Conservation (phyloP, 2,113 vertebrate species). For the Malurus alboscapulatus region DNA sequence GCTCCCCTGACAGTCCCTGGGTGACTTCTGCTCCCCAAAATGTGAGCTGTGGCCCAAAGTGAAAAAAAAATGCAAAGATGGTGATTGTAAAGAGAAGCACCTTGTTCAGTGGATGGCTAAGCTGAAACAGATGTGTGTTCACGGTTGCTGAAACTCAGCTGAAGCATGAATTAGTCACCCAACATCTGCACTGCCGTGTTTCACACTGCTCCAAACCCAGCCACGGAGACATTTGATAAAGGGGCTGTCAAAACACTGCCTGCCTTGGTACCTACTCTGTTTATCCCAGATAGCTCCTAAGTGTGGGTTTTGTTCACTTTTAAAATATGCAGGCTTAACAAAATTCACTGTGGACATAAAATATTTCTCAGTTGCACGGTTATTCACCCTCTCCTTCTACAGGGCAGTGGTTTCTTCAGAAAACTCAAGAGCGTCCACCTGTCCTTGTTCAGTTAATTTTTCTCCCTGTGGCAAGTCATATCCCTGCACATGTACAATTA, state of each 20-base stretch:
- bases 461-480: constrained; percentile 33
- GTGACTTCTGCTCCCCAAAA: background rate
- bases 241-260: background rate
- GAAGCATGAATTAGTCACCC: constrained; percentile 1
- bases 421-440: constrained; percentile 27
- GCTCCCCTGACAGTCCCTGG: background rate
- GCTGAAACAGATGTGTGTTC: background rate
- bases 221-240: background rate
- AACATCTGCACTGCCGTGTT: background rate
- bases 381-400: background rate
- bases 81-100: background rate
- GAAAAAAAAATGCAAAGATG: background rate
- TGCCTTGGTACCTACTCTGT: background rate
- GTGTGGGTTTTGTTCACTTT: background rate
- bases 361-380: background rate
- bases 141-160: background rate
- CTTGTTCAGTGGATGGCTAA: background rate
- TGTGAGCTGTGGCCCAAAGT: background rate
- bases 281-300: background rate
- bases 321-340: background rate
- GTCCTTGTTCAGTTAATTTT: constrained; percentile 16
- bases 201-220: background rate
- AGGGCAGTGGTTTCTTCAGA: background rate
- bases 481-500: constrained; percentile 31
- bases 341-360: background rate